phyloP scores from a whole-genome alignment of 2,113 vertebrate species.

The Caretta caretta region DNA sequence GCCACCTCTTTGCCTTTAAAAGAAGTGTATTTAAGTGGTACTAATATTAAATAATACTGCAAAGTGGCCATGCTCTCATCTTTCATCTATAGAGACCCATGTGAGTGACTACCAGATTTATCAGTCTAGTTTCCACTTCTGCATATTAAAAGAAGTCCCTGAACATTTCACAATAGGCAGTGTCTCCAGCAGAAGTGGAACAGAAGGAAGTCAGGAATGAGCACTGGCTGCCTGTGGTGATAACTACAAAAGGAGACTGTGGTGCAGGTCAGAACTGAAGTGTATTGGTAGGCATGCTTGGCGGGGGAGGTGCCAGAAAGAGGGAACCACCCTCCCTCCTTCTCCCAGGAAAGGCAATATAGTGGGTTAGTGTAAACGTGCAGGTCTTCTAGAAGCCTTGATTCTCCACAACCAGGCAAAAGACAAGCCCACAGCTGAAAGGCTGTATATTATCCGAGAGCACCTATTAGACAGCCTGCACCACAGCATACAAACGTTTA shows the following conservation, averaged over 20 bases:
- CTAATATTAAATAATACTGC: not conserved
- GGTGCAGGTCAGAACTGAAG: not conserved
- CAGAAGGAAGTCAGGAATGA: rapidly evolving
- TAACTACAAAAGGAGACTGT: rapidly evolving
- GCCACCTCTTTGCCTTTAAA: not conserved
- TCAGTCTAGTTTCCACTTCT: not conserved
- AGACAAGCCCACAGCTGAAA: not conserved
- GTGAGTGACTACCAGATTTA: no score
- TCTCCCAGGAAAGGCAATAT: not conserved
- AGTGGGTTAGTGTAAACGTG: not conserved
- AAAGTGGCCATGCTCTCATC: not conserved
- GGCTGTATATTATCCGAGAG: not conserved
- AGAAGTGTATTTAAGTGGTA: not conserved
- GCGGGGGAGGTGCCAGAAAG: not conserved
- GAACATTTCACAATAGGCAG: not conserved
- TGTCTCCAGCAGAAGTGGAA: not conserved
- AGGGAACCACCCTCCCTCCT: not conserved
- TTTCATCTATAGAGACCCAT: not conserved
- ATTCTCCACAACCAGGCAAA: not conserved
- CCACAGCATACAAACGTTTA: not conserved
- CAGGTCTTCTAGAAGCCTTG: not conserved
- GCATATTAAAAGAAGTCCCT: not conserved
- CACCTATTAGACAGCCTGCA: not conserved
- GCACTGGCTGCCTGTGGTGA: rapidly evolving
- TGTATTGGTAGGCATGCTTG: not conserved